Conservation (phyloP, 2,113 vertebrate genomes). For the Bos indicus region DNA sequence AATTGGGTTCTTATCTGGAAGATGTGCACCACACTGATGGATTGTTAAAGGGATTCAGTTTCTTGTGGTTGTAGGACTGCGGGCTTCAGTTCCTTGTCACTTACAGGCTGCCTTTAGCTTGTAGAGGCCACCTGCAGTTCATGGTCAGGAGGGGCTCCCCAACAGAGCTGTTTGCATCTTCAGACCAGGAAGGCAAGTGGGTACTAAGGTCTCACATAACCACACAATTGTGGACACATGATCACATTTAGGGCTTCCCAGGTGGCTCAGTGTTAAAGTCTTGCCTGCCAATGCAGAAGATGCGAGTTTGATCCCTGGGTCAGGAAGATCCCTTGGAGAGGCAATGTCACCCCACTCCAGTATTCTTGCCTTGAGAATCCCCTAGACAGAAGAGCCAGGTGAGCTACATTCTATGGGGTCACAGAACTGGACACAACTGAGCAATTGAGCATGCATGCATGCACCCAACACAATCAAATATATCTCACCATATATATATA, state of each 20-base stretch:
- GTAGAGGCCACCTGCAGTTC: neutral
- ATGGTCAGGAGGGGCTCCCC: neutral
- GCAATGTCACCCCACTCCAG: neutral
- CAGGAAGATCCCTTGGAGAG: neutral
- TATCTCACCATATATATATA: too few species aligned
- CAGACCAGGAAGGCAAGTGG: neutral
- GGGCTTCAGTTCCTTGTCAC: neutral
- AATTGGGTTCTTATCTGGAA: neutral
- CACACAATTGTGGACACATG: neutral
- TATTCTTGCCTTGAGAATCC: neutral
- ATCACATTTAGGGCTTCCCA: neutral
- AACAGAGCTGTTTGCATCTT: neutral
- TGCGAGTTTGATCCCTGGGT: accelerated
- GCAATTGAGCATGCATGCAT: neutral
- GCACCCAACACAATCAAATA: neutral
- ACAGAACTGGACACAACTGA: neutral
- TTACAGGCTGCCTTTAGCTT: neutral
- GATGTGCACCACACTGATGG: accelerated
- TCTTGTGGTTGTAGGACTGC: neutral
- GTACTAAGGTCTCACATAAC: neutral
- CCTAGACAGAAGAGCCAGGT: neutral
- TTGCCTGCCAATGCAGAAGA: neutral
- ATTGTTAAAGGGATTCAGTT: neutral
- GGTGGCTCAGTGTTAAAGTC: neutral
- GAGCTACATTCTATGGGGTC: neutral